Percentiles rank a stretch among this genome's conserved stretches.
phyloP scores from a whole-genome alignment of 2,888 invertebrate species.

The Leptothorax acervorum region DNA sequence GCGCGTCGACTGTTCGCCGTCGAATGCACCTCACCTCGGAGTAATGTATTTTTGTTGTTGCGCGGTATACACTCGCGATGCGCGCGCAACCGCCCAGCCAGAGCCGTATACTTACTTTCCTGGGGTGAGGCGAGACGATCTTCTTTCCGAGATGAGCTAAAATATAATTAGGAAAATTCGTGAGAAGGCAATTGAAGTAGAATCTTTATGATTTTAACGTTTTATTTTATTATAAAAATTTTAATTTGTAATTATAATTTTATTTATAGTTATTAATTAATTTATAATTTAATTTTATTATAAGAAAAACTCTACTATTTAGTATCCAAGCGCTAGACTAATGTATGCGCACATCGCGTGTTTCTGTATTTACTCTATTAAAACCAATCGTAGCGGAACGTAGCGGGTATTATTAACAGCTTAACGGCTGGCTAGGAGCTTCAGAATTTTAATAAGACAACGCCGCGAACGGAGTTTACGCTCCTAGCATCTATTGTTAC shows the following conservation, averaged over 20 bases:
- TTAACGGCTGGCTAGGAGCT: background rate
- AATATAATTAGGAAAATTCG: background rate
- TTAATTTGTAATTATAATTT: no score
- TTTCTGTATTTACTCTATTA: background rate
- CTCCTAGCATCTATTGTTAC: background rate
- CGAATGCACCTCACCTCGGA: conserved; percentile 66
- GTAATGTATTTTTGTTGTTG: conserved; percentile 65
- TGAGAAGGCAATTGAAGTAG: background rate
- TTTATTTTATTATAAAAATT: background rate
- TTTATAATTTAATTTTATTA: background rate
- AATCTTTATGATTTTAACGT: background rate
- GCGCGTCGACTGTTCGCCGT: conserved; percentile 66
- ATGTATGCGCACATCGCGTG: no score
- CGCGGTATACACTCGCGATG: conserved; percentile 59
- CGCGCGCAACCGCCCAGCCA: conserved; percentile 68
- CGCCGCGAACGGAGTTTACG: background rate
- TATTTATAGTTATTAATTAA: no score
- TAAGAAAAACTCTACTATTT: no score
- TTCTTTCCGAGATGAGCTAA: background rate
- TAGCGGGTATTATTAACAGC: background rate
- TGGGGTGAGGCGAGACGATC: background rate
- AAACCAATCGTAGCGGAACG: background rate
- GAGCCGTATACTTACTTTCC: conserved; percentile 44
- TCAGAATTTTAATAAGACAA: background rate
- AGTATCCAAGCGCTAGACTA: background rate